Base-by-base conservation (phyloP, 2,888 invertebrate species). In the Caenorhabditis angaria region DNA sequence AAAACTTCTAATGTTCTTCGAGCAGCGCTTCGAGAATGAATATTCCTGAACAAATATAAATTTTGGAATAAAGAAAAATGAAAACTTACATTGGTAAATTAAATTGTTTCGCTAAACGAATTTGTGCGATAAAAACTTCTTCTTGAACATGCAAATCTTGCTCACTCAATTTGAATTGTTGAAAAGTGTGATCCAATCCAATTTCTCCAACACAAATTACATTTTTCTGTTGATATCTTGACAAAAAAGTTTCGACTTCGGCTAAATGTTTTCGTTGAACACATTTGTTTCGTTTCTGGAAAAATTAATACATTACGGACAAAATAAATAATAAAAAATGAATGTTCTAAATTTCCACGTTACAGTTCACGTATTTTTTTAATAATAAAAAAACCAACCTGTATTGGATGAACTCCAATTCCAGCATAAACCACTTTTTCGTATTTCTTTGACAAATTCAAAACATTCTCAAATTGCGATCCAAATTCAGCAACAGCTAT, bases 21-120 rank as follows among this genome's bases (percentile, higher is more conserved):
- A 4, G 89, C 89, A 2, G 89, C 89, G 20, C 89, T 88, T 59
- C 89, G 82, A 5, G 89, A 89, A 67, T 89, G 89, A 0, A 89
- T 88, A 82, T 89, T 89, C 63, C 89, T 89, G 76, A 58, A 84
- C 47, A 12, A 18, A 32, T 14, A 32, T 10, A 12, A 5, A n/a
- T 53, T 60, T 22, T 27, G 50, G 32, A 20, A 24, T 12, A 8
- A 73, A 58, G 41, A 50, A 35, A 61, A 35, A n/a, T n/a, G n/a
- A 48, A 56, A 20, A 29, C 24, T 56, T 28, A 56, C 87, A 87
- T 25, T 3, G 87, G 79, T 1, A 87, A 70, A 12, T 78, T 69
- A 27, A 79, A 82, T 32, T 80, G 63, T 14, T 71, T 65, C 0
- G 83, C 81, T 27, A 84, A 41, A n/a, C 76, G 76, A 47, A 89